Conservation (phyloP, 2,113 vertebrate species). For the Papio anubis region DNA sequence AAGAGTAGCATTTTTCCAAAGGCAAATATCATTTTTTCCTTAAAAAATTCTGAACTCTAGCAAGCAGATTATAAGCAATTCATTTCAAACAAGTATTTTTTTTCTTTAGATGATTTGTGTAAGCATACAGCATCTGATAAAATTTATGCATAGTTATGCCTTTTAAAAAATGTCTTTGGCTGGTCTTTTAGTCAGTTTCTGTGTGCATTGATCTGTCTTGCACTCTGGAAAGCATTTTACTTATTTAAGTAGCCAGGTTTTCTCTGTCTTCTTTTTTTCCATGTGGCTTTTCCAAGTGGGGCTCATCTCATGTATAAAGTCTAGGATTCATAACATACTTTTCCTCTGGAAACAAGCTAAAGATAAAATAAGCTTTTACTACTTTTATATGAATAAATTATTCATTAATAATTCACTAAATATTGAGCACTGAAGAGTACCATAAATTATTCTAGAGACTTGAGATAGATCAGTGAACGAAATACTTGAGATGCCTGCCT, state of each 20-base stretch:
- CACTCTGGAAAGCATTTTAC: constrained; percentile 36
- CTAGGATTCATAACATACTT: not conserved
- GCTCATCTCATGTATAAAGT: not conserved
- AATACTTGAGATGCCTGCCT: not conserved
- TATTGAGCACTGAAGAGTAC: not conserved
- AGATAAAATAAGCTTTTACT: not conserved
- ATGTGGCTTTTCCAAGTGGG: constrained; percentile 40
- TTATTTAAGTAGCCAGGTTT: constrained; percentile 20
- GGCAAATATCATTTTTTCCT: not conserved
- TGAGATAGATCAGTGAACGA: not conserved
- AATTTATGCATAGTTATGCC: not conserved
- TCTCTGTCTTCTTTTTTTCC: not conserved
- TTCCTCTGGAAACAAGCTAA: not conserved
- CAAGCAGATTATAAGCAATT: not conserved
- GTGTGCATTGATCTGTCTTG: not conserved
- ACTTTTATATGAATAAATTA: constrained; percentile 22
- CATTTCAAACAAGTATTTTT: not conserved
- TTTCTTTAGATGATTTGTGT: not conserved
- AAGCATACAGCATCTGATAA: not conserved
- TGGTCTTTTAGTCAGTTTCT: not conserved
- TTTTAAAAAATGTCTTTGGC: not conserved
- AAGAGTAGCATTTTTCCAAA: constrained; percentile 36
- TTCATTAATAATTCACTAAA: constrained; percentile 21
- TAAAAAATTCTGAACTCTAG: not conserved
- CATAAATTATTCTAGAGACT: not conserved